Conservation (phyloP, 2,113 vertebrate species). For the Myrmecophaga tridactyla region DNA sequence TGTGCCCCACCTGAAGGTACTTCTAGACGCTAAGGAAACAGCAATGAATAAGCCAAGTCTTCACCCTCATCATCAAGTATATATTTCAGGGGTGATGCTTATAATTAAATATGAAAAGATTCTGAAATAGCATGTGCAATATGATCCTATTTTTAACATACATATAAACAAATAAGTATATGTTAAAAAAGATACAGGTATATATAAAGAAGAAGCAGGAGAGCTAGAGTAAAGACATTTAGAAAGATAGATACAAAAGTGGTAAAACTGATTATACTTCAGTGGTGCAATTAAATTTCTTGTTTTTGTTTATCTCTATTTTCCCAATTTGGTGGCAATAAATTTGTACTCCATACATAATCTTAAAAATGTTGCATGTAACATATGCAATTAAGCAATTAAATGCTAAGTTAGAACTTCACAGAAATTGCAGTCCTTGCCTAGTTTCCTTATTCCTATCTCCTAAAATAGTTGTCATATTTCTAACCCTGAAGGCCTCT, state of each 20-base stretch:
- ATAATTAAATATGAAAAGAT: not conserved
- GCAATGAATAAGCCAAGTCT: not conserved
- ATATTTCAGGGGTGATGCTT: not conserved
- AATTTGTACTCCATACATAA: conserved; percentile 1
- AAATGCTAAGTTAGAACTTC: not conserved
- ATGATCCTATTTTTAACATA: not conserved
- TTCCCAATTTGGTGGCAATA: conserved; percentile 8
- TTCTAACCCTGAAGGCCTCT: not conserved
- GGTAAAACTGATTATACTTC: not conserved
- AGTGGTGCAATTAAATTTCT: not conserved
- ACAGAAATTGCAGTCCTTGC: not conserved
- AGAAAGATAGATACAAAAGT: not conserved
- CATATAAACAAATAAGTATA: no score
- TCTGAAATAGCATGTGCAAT: not conserved
- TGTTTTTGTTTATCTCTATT: not conserved
- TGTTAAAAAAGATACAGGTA: no score
- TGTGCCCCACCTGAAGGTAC: not conserved
- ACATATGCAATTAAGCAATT: not conserved
- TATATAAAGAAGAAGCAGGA: not conserved
- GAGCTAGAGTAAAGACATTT: not conserved
- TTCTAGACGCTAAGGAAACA: not conserved
- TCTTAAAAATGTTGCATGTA: not conserved
- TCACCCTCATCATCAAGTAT: not conserved
- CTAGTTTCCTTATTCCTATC: not conserved
- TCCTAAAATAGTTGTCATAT: not conserved